Evolutionary conservation across 2,888 invertebrate genomes (phyloP).

Genomic region (Tetrapedia diversipes): DNA sequence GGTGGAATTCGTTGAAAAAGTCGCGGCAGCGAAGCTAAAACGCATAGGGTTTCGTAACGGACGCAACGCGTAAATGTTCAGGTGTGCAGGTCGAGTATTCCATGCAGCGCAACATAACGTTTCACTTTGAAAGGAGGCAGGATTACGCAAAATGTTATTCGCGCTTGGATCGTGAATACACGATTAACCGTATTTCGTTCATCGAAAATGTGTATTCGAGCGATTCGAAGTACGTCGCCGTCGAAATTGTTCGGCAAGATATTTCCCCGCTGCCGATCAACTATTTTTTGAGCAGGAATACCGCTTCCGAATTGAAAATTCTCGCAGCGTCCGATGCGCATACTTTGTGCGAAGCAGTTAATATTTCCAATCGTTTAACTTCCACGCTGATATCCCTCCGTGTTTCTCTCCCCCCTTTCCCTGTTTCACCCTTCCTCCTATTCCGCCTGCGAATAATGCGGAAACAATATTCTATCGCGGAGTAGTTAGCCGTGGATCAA

Average conservation of each 20-base stretch:
- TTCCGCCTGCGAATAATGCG: background rate
- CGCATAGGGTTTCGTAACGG: background rate
- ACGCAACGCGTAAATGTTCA: background rate
- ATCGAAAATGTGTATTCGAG: background rate
- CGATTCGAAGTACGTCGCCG: background rate
- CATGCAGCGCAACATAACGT: background rate
- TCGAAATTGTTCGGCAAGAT: background rate
- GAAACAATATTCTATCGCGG: background rate
- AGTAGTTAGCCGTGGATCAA: too few species aligned
- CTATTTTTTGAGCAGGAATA: background rate
- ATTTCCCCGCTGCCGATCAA: background rate
- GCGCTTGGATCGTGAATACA: background rate
- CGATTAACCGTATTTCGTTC: conserved; percentile 4
- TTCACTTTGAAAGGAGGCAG: conserved; percentile 4
- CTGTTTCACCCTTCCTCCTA: background rate
- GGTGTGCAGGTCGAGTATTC: background rate
- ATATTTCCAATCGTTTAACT: background rate
- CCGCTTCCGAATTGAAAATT: background rate
- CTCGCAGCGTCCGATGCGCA: background rate
- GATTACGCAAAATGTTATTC: conserved; percentile 2
- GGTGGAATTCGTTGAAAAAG: background rate
- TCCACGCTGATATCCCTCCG: background rate
- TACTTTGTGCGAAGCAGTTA: background rate
- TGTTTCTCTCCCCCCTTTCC: background rate
- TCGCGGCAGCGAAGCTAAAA: background rate